These are phyloP conservation scores for Leptopilina boulardi DNA, from an alignment of 1,140 invertebrate genomes.

Conservation along the genomic window DNA sequence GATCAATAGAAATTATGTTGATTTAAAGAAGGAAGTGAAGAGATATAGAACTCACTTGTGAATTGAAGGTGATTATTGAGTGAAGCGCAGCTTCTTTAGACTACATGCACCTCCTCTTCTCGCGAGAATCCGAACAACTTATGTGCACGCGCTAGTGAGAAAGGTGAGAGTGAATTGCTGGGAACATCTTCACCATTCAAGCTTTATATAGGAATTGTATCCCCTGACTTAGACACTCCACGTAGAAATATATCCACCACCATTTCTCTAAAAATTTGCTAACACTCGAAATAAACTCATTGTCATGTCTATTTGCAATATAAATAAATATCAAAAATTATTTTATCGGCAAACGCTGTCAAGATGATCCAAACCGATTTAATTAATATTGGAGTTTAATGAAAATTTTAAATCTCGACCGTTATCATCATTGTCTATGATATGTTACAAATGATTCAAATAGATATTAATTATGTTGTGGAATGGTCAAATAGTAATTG, in stretches of 20 bases:
- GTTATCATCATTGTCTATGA: too few species aligned
- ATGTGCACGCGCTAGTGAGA: conserved; percentile 57
- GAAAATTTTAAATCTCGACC: too few species aligned
- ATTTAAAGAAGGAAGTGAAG: background rate
- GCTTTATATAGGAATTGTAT: conserved; percentile 77
- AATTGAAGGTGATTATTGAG: conserved; percentile 31
- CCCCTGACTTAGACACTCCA: conserved; percentile 69
- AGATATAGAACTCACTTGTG: conserved; percentile 44
- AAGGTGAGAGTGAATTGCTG: conserved; percentile 73
- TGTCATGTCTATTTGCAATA: background rate
- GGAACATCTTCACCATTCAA: conserved; percentile 75
- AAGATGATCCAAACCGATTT: too few species aligned
- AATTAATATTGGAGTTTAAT: too few species aligned
- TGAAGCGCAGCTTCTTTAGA: conserved; percentile 3
- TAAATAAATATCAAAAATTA: background rate
- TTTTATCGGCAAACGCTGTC: background rate
- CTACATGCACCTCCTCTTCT: conserved; percentile 37
- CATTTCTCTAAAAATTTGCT: conserved; percentile 61
- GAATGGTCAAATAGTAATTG: background rate
- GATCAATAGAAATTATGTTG: too few species aligned
- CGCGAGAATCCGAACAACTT: conserved; percentile 51
- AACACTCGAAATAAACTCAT: conserved; percentile 18
- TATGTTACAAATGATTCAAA: background rate
- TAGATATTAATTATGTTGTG: background rate
- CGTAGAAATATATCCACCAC: conserved; percentile 70